Conservation (phyloP, 2,113 vertebrate genomes). For the Myocastor coypus region DNA sequence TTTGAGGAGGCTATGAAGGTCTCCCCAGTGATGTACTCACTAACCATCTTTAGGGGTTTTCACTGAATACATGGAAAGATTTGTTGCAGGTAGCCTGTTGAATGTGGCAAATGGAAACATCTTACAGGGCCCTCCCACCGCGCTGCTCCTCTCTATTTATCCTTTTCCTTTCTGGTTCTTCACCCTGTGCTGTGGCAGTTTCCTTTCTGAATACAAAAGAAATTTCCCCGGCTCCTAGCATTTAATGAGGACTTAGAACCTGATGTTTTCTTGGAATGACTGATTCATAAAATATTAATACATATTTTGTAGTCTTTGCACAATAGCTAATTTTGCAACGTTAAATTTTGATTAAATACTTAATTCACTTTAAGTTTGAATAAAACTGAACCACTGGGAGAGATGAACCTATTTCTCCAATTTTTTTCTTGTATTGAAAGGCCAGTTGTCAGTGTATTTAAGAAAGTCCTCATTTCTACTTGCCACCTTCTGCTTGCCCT, state of each 20-base stretch:
- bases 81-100: not conserved
- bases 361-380: not conserved
- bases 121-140: not conserved
- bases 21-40: not conserved
- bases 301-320: constrained; percentile 23
- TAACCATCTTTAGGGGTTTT: not conserved
- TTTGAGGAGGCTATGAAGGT: not conserved
- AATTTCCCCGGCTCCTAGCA: not conserved
- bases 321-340: not conserved
- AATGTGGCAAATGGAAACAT: not conserved
- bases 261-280: not conserved
- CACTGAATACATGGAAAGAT: not conserved
- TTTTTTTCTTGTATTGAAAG: not conserved
- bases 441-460: not conserved
- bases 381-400: not conserved
- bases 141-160: not conserved
- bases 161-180: not conserved
- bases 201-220: constrained; percentile 20
- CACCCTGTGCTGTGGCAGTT: constrained; percentile 14
- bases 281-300: not conserved
- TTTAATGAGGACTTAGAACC: constrained; percentile 3
- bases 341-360: constrained; percentile 24
- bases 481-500: not conserved
- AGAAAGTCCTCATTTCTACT: not conserved
- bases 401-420: not conserved